phyloP scores from a whole-genome alignment of 2,797 vertebrate genomes.

The Mormyrops boulengeri region DNA sequence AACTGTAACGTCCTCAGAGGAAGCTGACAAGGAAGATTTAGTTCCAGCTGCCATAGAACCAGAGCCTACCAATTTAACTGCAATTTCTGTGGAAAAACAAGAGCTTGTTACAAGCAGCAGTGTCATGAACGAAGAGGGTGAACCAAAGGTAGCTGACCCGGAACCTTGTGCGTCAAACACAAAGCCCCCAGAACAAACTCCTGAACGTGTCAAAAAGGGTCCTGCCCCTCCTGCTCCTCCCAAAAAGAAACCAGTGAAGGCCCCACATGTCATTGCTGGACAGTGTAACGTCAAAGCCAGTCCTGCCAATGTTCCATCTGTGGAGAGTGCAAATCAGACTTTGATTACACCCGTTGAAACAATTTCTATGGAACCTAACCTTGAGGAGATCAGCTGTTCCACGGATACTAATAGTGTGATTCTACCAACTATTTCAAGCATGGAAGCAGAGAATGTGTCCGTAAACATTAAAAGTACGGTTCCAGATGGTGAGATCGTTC shows the following conservation, averaged over 20 bases:
- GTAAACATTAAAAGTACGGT: not conserved
- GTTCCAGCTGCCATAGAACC: not conserved
- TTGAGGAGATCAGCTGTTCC: too few relatives aligned
- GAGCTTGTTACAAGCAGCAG: not conserved
- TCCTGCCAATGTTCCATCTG: not conserved
- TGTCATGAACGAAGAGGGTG: not conserved
- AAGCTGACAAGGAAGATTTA: slow-evolving; percentile 21
- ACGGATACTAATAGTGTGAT: not conserved
- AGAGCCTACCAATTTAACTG: slow-evolving; percentile 15
- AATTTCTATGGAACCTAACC: not conserved
- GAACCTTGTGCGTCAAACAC: slow-evolving; percentile 7
- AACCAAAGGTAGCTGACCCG: not conserved
- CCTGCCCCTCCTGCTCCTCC: slow-evolving; percentile 27
- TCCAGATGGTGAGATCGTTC: not conserved
- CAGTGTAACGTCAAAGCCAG: not conserved
- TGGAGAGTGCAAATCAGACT: not conserved
- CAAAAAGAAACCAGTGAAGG: slow-evolving; percentile 42
- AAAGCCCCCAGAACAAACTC: slow-evolving; percentile 28
- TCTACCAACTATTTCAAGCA: not conserved
- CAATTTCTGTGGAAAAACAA: slow-evolving; percentile 7
- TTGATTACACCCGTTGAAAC: not conserved
- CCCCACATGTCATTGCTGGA: not conserved
- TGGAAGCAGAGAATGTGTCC: not conserved
- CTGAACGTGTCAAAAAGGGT: slow-evolving; percentile 31
- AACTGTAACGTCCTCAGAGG: slow-evolving; percentile 5